phyloP scores from a whole-genome alignment of 2,888 invertebrate genomes.

The Autographa gamma region DNA sequence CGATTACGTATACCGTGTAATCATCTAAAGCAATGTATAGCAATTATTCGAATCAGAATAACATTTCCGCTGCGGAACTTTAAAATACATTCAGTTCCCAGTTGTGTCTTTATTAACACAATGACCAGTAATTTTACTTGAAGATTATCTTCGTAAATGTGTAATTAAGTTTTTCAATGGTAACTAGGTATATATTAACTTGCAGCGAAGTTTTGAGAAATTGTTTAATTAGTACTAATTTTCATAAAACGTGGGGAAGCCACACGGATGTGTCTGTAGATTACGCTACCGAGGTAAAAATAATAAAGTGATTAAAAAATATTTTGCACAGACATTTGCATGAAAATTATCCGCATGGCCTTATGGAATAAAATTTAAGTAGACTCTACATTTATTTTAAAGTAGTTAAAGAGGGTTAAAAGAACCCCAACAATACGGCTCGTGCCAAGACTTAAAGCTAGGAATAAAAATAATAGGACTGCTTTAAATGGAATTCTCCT shows the following conservation, averaged over 20 bases:
- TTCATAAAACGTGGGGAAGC: slow-evolving; percentile 5
- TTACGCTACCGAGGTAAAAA: slow-evolving; percentile 1
- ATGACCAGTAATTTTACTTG: slow-evolving; percentile 48
- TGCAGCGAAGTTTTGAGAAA: slow-evolving; percentile 14
- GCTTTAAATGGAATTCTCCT: slow-evolving; percentile 14
- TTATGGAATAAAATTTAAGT: slow-evolving; percentile 18
- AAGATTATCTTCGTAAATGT: slow-evolving; percentile 35
- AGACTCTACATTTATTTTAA: slow-evolving; percentile 20
- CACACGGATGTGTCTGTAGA: slow-evolving; percentile 17
- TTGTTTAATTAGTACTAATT: slow-evolving; percentile 27
- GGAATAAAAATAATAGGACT: slow-evolving; percentile 39
- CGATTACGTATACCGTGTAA: slow-evolving; percentile 70
- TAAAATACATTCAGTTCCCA: slow-evolving; percentile 48
- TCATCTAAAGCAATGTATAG: slow-evolving; percentile 65
- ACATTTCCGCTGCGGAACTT: slow-evolving; percentile 62
- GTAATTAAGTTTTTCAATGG: slow-evolving; percentile 33
- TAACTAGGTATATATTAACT: slow-evolving; percentile 1
- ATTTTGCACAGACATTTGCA: not conserved
- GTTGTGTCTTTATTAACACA: slow-evolving; percentile 51
- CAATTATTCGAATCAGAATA: slow-evolving; percentile 65
- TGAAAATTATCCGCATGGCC: not conserved
- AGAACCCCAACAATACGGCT: slow-evolving; percentile 20
- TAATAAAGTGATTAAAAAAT: not conserved
- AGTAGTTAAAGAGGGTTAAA: slow-evolving; percentile 9
- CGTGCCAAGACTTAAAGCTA: slow-evolving; percentile 23